Evolutionary conservation across 2,888 invertebrate genomes (phyloP), one percentile per base, ranked within the genome.

Genomic region (Eupithecia tripunctaria): DNA sequence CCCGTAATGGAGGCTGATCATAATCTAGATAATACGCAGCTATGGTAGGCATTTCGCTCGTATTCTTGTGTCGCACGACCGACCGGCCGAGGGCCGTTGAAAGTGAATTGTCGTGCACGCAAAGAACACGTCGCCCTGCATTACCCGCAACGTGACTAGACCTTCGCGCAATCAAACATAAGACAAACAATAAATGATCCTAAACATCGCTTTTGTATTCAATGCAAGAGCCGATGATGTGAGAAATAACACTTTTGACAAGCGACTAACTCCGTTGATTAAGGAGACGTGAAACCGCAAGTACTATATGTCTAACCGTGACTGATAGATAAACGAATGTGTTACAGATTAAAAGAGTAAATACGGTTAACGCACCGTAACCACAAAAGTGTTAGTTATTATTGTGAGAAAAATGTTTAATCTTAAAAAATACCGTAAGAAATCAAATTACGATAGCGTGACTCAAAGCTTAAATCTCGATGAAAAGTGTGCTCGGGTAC

Each of bases 71-170:
- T 84, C 88, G 89, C 94, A 93, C 91, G 92, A 91, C 72, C 70
- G 72, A 73, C 69, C 64, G 71, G 68, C 85, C 84, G 82, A 80
- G 82, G 86, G 82, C 80, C 82, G 86, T 89, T 88, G 91, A 94
- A 92, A 93, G 91, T 91, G 91, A 93, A 91, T 88, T 91, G 90
- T 90, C 87, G 85, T 88, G 88, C 84, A 77, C 76, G 81, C 81
- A 81, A 81, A 81, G 76, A 85, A 87, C 84, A 89, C 88, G 85
- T 90, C 90, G 84, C 87, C 83, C 81, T 84, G 86, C 86, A 87
- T 88, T 87, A 84, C 82, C 79, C 82, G 82, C 79, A 80, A 84
- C 88, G 91, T 92, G 91, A 91, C 90, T 88, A 86, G 85, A 86
- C 86, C 85, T 88, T 85, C 84, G 81, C 87, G 87, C 87, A 88